Evolutionary conservation across 2,113 vertebrate species (phyloP).

Genomic region (Saiga tatarica): DNA sequence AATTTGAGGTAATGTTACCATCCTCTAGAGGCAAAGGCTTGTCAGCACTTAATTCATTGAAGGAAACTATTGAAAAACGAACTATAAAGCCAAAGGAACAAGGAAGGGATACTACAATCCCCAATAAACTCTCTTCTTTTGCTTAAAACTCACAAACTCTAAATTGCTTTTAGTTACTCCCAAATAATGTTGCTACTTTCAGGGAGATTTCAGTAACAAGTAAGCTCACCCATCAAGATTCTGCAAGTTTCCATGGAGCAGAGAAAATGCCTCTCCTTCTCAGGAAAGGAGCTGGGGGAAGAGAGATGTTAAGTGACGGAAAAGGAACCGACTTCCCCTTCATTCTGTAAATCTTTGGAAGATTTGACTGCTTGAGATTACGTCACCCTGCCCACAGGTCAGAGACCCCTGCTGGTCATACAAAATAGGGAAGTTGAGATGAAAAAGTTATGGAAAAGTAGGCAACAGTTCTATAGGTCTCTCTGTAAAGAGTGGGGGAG

Average conservation of each 20-base stretch:
- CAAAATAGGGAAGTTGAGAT: background rate
- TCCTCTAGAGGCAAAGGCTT: constrained; percentile 1
- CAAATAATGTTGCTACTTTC: background rate
- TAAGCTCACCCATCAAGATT: background rate
- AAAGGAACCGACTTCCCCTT: background rate
- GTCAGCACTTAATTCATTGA: constrained; percentile 57
- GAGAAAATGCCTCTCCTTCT: background rate
- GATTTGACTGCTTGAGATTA: background rate
- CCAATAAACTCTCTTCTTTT: background rate
- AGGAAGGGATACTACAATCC: background rate
- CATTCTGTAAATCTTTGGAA: background rate
- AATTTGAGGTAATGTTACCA: constrained; percentile 43
- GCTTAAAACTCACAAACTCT: background rate
- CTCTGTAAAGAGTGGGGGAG: background rate
- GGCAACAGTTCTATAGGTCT: background rate
- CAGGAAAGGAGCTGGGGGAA: rapidly evolving
- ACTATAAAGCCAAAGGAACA: constrained; percentile 1
- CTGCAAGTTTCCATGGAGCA: background rate
- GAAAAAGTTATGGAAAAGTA: background rate
- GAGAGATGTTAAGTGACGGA: no score
- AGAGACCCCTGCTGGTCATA: background rate
- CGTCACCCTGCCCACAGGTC: background rate
- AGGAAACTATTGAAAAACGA: constrained; percentile 46
- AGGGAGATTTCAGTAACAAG: rapidly evolving
- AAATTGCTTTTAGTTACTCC: background rate